Evolutionary conservation across 2,113 vertebrate species (phyloP), one percentile per base, ranked within the genome.

Genomic region (Delphinus delphis): DNA sequence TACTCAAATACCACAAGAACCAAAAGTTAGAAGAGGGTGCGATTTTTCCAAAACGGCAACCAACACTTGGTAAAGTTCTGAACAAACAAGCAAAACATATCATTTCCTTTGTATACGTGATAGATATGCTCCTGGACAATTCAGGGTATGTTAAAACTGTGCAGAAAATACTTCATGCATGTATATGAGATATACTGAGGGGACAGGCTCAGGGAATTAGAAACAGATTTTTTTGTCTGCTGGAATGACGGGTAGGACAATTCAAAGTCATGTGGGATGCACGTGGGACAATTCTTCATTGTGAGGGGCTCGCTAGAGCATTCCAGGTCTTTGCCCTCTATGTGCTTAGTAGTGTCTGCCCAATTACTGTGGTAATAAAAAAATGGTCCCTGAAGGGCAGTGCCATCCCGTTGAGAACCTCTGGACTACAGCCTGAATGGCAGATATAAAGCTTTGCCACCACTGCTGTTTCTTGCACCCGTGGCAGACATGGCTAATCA

Each of bases 401-500:
- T 11, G 63, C 58, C n/a, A 23, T 33, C 68, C 33, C 36, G 50
- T 20, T 17, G 28, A 41, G 74, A 86, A 21, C 44, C 86, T 94
- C 41, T 18, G 44, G 47, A 41, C 73, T 38, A 31, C 20, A 53
- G 68, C n/a, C 33, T 62, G 79, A 73, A 23, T 1, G 15, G 68
- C 62, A 87, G 62, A 53, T 17, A 13, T 0, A 60, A 4, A 62
- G 8, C 44, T 21, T 21, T 17, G 31, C 62, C 8, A 2, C 68
- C 26, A 36, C 6, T 83, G 26, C 14, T 33, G 44, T 12, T 92
- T 87, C 70, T 73, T 23, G 68, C 20, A 82, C 36, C 28, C 4
- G 8, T 23, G 70, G 80, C 95, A 97, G 95, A 92, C 93, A 62
- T 31, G 36, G 41, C 91, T 94, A 94, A 88, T 77, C 9, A 0